Evolutionary conservation across 1,140 invertebrate genomes (phyloP).

Genomic region (Chionoecetes opilio): DNA sequence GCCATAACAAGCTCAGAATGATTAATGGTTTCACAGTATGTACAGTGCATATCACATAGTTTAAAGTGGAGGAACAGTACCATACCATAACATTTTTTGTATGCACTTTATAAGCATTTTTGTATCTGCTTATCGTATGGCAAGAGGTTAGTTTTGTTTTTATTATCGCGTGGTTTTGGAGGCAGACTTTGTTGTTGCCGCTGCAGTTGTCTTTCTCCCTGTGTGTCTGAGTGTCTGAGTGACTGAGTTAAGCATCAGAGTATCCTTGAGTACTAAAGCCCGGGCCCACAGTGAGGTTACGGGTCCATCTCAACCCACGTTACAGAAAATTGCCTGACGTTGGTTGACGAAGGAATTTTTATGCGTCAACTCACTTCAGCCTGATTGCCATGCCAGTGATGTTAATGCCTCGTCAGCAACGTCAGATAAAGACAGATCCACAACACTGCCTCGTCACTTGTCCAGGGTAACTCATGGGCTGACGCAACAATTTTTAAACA

Average conservation of each 20-base stretch:
- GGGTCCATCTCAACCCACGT: too few species aligned
- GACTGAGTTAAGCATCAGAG: conserved; percentile 25
- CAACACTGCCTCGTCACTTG: too few species aligned
- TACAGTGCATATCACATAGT: conserved; percentile 43
- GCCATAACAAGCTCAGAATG: conserved; percentile 7
- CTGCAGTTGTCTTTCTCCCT: background rate
- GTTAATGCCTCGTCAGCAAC: too few species aligned
- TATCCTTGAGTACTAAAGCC: background rate
- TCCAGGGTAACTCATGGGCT: too few species aligned
- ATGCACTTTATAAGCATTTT: conserved; percentile 40
- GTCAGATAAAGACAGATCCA: too few species aligned
- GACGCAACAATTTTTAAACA: too few species aligned
- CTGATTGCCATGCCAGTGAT: too few species aligned
- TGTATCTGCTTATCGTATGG: conserved; percentile 40
- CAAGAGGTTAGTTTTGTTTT: background rate
- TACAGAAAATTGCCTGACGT: too few species aligned
- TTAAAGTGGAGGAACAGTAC: background rate
- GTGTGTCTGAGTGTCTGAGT: too few species aligned
- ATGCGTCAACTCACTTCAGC: too few species aligned
- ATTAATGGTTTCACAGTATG: background rate
- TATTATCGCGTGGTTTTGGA: background rate
- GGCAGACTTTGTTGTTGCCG: conserved; percentile 25
- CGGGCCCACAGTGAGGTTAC: too few species aligned
- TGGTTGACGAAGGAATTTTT: too few species aligned
- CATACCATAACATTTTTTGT: conserved; percentile 32